Base-by-base conservation (phyloP, 2,888 invertebrate species). In the Coelogynopora nodosa region DNA sequence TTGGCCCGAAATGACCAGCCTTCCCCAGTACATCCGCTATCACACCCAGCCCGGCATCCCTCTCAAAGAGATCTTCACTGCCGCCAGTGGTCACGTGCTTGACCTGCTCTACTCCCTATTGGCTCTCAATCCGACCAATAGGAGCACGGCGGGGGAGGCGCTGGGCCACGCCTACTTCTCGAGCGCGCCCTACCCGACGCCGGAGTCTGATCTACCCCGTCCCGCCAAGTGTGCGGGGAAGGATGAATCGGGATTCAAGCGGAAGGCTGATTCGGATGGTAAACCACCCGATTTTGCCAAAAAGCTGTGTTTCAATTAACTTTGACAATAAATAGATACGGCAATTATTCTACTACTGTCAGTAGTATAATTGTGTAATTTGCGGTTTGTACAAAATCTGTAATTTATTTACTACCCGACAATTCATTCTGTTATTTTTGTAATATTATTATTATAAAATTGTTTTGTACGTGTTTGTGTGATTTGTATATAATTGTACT, bases 1-100 rank as follows among this genome's bases (percentile, higher is more conserved):
- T 86, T 99, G 99, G 99, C 96, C 97, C 5, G 86, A 86, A n/a
- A 31, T 86, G 5, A 31, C 86, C 5, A 0, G 80, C 27, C 30
- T 97, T 74, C 95, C 95, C 10, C 97, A 97, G 92, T 98, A 94
- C 91, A 95, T 98, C 89, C 95, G 95, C 90, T 97, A 97, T 91
- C 96, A 96, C 91, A 94, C 94, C 18, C 95, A 95, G 89, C 94
- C 95, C 0, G 94, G 95, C 0, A 95, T 95, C 67, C 95, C 95
- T 1, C 92, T 97, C 82, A 94, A 95, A 87, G 94, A 95, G 90
- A 96, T 97, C 90, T 98, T 98, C 23, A 74, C 74, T 23, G 74
- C 74, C 5, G 74, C 74, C 23, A 26, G 74, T 10, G 5, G 2
- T 2, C 74, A 74, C 2, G 74, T 26, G 18, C 2, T 74, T 23